Evolutionary conservation across 2,888 invertebrate genomes (phyloP).

Genomic region (Drosophila emarginata): DNA sequence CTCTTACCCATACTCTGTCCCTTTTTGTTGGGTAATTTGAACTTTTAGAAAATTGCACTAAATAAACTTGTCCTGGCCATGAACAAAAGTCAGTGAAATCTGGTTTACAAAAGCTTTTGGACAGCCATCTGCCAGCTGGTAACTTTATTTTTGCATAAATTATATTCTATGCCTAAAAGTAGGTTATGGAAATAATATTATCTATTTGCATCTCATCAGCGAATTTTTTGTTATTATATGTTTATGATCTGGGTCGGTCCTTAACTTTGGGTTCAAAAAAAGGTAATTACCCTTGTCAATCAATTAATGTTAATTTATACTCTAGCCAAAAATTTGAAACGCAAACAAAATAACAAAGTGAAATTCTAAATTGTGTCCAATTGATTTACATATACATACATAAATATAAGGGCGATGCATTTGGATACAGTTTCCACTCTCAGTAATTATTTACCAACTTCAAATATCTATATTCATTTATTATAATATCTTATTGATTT

Average conservation of each 20-base stretch:
- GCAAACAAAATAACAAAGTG: background rate
- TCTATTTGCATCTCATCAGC: slow-evolving; percentile 26
- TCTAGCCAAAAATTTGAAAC: too few species aligned
- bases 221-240: background rate
- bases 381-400: background rate
- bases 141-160: slow-evolving; percentile 25
- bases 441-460: background rate
- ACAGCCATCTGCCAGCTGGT: slow-evolving; percentile 37
- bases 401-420: background rate
- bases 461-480: too few species aligned
- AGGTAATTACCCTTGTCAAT: slow-evolving; percentile 14
- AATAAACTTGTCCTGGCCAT: slow-evolving; percentile 49
- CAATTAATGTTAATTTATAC: slow-evolving; percentile 4
- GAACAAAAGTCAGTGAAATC: slow-evolving; percentile 14
- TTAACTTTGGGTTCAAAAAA: background rate
- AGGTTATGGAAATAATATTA: slow-evolving; percentile 41
- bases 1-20: background rate
- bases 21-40: slow-evolving; percentile 46
- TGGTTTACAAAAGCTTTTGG: slow-evolving; percentile 31
- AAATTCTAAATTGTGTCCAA: background rate
- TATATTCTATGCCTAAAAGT: slow-evolving; percentile 57
- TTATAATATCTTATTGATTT: too few species aligned
- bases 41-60: slow-evolving; percentile 56
- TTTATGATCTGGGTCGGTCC: background rate
- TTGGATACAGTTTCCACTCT: background rate